Conservation (phyloP, 1,140 invertebrate species). For the Solenopsis invicta region DNA sequence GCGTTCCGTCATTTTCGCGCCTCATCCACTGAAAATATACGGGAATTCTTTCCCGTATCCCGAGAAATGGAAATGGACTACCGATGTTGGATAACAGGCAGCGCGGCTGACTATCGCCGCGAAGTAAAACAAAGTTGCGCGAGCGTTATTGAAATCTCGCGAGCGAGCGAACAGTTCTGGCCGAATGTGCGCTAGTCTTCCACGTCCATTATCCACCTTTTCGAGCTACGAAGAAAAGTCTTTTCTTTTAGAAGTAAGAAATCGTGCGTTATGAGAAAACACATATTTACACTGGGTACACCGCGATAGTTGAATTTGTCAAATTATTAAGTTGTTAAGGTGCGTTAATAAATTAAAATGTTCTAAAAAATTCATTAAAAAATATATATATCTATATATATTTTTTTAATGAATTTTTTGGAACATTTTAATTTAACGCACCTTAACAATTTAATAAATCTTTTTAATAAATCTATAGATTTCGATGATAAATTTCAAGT, state of each 20-base stretch:
- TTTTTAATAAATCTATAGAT: too few relatives aligned
- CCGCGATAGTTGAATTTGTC: neutral
- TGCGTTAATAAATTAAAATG: neutral
- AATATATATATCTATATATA: neutral
- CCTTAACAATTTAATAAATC: too few relatives aligned
- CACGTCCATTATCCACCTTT: conserved; percentile 33
- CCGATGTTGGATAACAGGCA: conserved; percentile 54
- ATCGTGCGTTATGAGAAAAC: neutral
- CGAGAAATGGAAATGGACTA: conserved; percentile 57
- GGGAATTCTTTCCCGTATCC: conserved; percentile 1
- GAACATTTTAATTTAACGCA: too few relatives aligned
- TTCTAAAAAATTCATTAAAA: neutral
- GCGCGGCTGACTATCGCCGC: conserved; percentile 33
- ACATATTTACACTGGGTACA: neutral
- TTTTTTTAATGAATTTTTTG: too few relatives aligned
- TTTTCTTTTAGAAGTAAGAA: conserved; percentile 1
- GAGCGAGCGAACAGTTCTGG: conserved; percentile 37
- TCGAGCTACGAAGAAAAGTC: neutral
- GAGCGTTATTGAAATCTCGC: conserved; percentile 47
- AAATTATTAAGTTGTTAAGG: conserved; percentile 10
- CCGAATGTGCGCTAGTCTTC: neutral
- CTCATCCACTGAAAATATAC: conserved; percentile 29
- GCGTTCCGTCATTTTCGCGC: conserved; percentile 28
- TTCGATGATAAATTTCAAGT: neutral
- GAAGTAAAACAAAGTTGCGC: conserved; percentile 57